Evolutionary conservation across 2,888 invertebrate genomes (phyloP), one percentile per base, ranked within the genome.

Genomic region (Drosophila conformis): DNA sequence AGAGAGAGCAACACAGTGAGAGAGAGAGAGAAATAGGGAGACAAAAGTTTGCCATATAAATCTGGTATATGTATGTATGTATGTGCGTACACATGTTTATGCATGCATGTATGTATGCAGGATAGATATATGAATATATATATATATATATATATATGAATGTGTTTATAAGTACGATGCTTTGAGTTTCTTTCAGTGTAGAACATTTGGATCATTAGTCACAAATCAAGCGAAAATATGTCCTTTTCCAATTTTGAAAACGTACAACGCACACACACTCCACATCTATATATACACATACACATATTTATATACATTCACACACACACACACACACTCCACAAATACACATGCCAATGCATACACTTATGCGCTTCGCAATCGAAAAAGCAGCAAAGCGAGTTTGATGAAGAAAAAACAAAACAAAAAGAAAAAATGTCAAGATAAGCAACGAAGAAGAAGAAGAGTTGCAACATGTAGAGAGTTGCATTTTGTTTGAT

Each of bases 401-500:
- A 78, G 56, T 51, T 58, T 21, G 36, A 71, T 54, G 18, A 35
- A 31, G 25, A 11, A 57, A 31, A 29, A 35, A 31, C 6, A 13
- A 57, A 27, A 36, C 2, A n/a, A 36, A 18, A 29, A 27, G 2
- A 42, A 21, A 21, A 25, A 46, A 21, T 13, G 46, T 15, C 15
- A 59, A n/a, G 27, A 52, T 21, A 52, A 54, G 8, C 25, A 46
- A 57, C 15, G 59, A 73, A 63, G 52, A 69, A 62, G 52, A 69
- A 29, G 59, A 66, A 69, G 57, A 21, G 21, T 21, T 21, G 21
- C 21, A 21, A 21, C 67, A 74, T 57, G 42, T 60, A 64, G 60
- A 67, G 27, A 53, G 56, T 59, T 75, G 58, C 54, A 53, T 64
- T 68, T 75, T 67, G 74, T 72, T 72, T 64, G 63, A 60, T 69